A percentile compares a stretch with the other conserved stretches of the same genome.
phyloP scores from a whole-genome alignment of 2,113 vertebrate species.

The Neomonachus schauinslandi region DNA sequence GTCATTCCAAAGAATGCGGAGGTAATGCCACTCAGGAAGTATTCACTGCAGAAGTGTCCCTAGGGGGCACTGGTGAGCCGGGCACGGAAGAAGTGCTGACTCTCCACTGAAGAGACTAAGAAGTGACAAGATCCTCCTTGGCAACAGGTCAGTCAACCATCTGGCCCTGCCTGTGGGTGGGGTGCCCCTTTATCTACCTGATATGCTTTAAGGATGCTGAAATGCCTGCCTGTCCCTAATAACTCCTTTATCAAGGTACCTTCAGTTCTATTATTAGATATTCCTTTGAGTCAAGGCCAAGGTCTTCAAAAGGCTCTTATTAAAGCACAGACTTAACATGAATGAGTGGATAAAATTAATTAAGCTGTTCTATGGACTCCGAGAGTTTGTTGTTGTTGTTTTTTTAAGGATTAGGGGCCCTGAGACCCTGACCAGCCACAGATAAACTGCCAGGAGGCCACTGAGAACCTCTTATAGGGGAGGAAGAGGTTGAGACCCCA shows the following conservation, averaged over 20 bases:
- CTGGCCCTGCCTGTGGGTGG: not conserved
- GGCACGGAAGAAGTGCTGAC: not conserved
- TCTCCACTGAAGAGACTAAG: accelerated
- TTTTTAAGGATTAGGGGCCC: not conserved
- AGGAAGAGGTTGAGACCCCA: not conserved
- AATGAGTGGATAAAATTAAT: not conserved
- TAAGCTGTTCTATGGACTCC: not conserved
- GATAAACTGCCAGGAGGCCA: not conserved
- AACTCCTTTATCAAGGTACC: not conserved
- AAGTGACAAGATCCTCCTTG: not conserved
- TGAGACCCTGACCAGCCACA: not conserved
- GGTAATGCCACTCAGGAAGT: too few species aligned
- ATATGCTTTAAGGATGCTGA: not conserved
- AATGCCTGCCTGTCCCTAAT: not conserved
- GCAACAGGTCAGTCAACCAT: accelerated
- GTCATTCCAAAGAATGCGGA: not conserved
- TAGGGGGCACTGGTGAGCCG: conserved; percentile 35
- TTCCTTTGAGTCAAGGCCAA: conserved; percentile 41
- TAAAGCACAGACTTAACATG: not conserved
- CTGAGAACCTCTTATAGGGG: not conserved
- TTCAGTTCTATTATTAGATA: conserved; percentile 4
- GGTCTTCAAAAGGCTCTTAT: not conserved
- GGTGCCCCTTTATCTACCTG: not conserved
- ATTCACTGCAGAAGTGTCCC: not conserved
- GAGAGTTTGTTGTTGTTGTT: not conserved